These are phyloP conservation scores for Rousettus madagascariensis DNA, from an alignment of 2,797 vertebrate species.

Conservation along the genomic window DNA sequence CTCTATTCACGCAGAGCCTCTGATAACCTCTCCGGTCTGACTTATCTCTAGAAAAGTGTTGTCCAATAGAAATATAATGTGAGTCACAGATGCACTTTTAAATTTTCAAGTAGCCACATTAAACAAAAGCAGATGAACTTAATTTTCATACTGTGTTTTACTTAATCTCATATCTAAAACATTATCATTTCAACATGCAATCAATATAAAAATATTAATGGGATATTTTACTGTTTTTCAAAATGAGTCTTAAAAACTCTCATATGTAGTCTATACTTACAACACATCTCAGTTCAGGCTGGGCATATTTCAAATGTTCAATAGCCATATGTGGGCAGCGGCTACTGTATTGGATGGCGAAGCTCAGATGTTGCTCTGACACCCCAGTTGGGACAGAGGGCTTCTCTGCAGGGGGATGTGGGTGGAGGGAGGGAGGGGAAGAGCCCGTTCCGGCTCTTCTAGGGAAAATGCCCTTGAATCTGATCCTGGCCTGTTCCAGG, in stretches of 20 bases:
- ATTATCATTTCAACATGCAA: background rate
- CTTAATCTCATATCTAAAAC: background rate
- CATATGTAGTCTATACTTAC: background rate
- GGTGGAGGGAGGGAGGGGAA: background rate
- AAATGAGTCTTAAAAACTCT: background rate
- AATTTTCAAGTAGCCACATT: background rate
- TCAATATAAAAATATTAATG: background rate
- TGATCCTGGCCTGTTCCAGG: background rate
- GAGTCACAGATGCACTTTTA: background rate
- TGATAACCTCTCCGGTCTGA: background rate
- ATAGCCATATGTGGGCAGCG: background rate
- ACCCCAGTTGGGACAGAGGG: background rate
- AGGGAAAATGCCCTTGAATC: background rate
- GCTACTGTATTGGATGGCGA: background rate
- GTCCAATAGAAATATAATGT: background rate
- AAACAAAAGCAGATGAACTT: background rate
- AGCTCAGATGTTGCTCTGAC: background rate
- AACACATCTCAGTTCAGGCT: background rate
- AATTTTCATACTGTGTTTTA: background rate
- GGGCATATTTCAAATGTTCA: background rate
- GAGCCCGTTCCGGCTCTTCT: background rate
- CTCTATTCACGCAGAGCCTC: background rate
- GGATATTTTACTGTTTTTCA: background rate
- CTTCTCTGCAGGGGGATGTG: background rate
- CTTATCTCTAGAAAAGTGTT: background rate